Percentiles rank a stretch among this genome's conserved stretches.
Evolutionary conservation across 2,888 invertebrate species (phyloP).

Genomic region (Petrophora chlorosata): DNA sequence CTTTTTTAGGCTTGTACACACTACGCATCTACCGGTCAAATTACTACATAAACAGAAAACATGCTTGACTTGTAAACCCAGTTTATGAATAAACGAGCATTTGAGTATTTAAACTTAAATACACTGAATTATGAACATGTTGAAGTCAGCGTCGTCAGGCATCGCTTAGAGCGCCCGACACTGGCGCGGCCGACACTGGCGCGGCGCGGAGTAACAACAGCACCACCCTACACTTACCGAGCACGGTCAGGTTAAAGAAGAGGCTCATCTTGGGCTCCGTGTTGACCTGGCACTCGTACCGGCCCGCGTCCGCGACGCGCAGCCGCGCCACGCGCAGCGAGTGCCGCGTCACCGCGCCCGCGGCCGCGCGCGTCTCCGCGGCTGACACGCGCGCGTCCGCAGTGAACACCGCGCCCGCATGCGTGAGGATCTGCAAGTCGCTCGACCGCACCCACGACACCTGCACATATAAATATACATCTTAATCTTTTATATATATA

Average conservation of each 20-base stretch:
- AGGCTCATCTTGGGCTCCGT: conserved; percentile 89
- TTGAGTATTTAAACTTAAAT: too few relatives aligned
- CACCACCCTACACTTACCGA: conserved; percentile 70
- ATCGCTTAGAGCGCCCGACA: too few relatives aligned
- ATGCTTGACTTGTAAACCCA: too few relatives aligned
- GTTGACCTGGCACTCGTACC: conserved; percentile 90
- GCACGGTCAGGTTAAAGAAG: conserved; percentile 85
- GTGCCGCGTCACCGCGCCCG: conserved; percentile 77
- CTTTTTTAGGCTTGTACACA: too few relatives aligned
- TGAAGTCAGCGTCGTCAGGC: too few relatives aligned
- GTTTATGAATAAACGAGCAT: too few relatives aligned
- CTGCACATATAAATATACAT: too few relatives aligned
- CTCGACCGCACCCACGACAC: conserved; percentile 89
- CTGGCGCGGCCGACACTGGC: too few relatives aligned
- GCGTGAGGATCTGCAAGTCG: conserved; percentile 88
- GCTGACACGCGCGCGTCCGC: conserved; percentile 87
- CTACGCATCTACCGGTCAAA: too few relatives aligned
- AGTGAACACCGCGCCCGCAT: conserved; percentile 86
- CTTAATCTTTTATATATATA: too few relatives aligned
- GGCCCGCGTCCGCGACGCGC: conserved; percentile 84
- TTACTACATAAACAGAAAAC: too few relatives aligned
- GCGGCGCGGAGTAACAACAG: neutral
- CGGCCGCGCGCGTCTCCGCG: conserved; percentile 61
- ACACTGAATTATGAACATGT: too few relatives aligned
- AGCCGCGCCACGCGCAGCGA: conserved; percentile 85